Evolutionary conservation across 2,797 vertebrate genomes (phyloP).

Genomic region (Lophotriccus pileatus): DNA sequence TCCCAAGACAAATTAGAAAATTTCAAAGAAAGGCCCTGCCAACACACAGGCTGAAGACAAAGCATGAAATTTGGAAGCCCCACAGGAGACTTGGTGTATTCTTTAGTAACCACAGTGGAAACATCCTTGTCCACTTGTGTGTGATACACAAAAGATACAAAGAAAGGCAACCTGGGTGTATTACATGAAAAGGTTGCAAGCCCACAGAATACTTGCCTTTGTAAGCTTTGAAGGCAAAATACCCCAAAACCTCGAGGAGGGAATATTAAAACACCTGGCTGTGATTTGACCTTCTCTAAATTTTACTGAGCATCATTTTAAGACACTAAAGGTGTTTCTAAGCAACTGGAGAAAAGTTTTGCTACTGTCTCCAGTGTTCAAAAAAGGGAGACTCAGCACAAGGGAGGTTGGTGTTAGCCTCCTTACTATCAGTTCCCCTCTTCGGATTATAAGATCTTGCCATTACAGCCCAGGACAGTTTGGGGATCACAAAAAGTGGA

Average conservation of each 20-base stretch:
- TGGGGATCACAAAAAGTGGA: not conserved
- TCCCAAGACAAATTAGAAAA: not conserved
- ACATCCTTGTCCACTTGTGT: not conserved
- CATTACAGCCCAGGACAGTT: not conserved
- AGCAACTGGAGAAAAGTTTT: not conserved
- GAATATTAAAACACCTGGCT: not conserved
- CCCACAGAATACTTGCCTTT: not conserved
- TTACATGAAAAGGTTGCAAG: not conserved
- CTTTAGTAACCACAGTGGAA: not conserved
- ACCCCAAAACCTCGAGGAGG: not conserved
- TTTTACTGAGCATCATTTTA: not conserved
- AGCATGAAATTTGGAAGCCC: not conserved
- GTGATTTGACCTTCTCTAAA: not conserved
- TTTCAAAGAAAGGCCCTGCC: not conserved
- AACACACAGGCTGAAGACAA: not conserved
- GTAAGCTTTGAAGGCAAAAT: not conserved
- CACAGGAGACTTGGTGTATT: accelerated
- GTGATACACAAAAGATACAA: not conserved
- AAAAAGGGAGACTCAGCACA: not conserved
- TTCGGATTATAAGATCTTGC: not conserved
- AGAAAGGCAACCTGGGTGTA: not conserved
- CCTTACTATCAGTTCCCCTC: not conserved
- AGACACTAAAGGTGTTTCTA: constrained; percentile 7
- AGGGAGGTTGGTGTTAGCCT: not conserved
- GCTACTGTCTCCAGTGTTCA: not conserved